A percentile compares a stretch with the other conserved stretches of the same genome.
These are phyloP conservation scores for Phalacrocorax carbo DNA, from an alignment of 2,113 vertebrate genomes.

Conservation along the genomic window DNA sequence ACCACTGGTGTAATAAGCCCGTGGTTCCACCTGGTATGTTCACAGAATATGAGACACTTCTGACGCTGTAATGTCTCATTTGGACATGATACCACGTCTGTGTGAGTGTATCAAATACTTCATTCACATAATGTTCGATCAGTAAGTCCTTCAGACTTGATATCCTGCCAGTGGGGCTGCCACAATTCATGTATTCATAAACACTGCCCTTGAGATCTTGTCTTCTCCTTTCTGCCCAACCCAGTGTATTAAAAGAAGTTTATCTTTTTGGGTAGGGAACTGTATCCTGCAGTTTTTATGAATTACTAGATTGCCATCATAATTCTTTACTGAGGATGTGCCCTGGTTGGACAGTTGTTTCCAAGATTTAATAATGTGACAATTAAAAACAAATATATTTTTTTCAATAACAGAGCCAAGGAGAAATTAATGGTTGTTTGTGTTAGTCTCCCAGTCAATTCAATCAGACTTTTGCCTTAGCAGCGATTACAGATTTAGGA, in stretches of 20 bases:
- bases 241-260: constrained; percentile 28
- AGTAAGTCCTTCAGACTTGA: constrained; percentile 57
- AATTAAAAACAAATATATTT: background rate
- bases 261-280: constrained; percentile 13
- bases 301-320: constrained; percentile 36
- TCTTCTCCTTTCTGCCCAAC: constrained; percentile 20
- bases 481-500: background rate
- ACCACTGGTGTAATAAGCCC: background rate
- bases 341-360: background rate
- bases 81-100: background rate
- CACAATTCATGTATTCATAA: constrained; percentile 51
- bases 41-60: background rate
- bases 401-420: background rate
- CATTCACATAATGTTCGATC: constrained; percentile 36
- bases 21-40: background rate
- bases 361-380: constrained; percentile 17
- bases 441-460: background rate
- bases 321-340: background rate
- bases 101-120: constrained; percentile 27
- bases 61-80: background rate
- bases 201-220: constrained; percentile 43
- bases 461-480: background rate
- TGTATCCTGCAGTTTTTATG: background rate
- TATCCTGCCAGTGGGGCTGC: constrained; percentile 46
- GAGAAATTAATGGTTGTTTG: background rate